Percentiles rank a stretch among this genome's conserved stretches.
Conservation (phyloP, 2,888 invertebrate genomes). For the Empis stercorea region DNA sequence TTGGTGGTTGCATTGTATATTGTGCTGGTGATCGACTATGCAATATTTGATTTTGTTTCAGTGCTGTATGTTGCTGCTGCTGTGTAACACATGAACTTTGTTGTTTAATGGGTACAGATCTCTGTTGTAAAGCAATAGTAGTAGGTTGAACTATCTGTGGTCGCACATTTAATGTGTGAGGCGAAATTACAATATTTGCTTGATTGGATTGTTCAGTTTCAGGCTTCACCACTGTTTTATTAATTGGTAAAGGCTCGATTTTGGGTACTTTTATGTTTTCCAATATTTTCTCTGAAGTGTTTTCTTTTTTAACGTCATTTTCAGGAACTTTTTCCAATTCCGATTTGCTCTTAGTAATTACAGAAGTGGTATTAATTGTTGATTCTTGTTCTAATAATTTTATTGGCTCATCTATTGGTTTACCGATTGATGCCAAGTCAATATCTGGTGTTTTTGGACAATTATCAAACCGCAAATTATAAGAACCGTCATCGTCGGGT, state of each 20-base stretch:
- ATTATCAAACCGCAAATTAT: conserved; percentile 31
- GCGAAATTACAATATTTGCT: no score
- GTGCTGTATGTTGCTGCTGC: background rate
- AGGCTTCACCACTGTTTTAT: background rate
- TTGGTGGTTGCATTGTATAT: conserved; percentile 47
- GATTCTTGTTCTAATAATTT: conserved; percentile 1
- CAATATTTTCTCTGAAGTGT: background rate
- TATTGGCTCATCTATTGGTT: background rate
- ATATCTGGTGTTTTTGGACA: conserved; percentile 38
- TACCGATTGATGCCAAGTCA: conserved; percentile 35
- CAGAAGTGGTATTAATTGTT: background rate
- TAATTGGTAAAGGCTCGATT: background rate
- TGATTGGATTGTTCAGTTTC: no score
- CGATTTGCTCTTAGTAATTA: no score
- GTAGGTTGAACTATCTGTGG: background rate
- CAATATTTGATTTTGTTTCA: background rate
- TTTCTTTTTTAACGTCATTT: background rate
- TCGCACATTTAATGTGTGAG: no score
- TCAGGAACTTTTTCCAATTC: background rate
- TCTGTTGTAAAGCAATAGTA: background rate
- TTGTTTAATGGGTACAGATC: background rate
- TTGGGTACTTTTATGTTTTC: background rate
- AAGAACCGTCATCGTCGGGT: conserved; percentile 42
- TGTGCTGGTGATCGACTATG: conserved; percentile 16
- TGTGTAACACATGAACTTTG: no score